Conservation (phyloP, 2,888 invertebrate genomes). For the Ceratothoa steindachneri region DNA sequence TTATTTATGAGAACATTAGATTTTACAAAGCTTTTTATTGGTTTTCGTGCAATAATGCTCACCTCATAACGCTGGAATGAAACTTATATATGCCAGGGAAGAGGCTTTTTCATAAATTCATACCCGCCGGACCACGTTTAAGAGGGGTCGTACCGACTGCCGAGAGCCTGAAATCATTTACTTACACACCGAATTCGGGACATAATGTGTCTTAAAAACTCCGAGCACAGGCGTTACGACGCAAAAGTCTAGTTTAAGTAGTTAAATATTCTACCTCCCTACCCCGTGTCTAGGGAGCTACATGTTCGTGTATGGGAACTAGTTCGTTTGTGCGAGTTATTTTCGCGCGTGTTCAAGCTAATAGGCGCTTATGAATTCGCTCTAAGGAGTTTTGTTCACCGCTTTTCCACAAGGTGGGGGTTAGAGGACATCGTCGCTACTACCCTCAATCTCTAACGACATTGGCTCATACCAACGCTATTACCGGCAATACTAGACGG, state of each 20-base stretch:
- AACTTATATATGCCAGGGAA: neutral
- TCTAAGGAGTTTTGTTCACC: too few relatives aligned
- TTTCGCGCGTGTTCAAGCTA: too few relatives aligned
- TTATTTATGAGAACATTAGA: conserved; percentile 11
- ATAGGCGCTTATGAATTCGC: too few relatives aligned
- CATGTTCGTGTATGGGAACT: too few relatives aligned
- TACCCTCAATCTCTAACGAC: too few relatives aligned
- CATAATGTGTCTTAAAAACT: neutral
- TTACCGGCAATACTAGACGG: too few relatives aligned
- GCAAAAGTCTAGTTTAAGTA: neutral
- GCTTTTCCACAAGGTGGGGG: too few relatives aligned
- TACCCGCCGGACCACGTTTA: neutral
- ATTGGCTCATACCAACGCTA: too few relatives aligned
- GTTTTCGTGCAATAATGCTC: neutral
- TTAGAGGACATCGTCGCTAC: too few relatives aligned
- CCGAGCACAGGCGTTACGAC: neutral
- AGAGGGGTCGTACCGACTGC: neutral
- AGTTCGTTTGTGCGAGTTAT: too few relatives aligned
- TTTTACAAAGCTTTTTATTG: conserved; percentile 6
- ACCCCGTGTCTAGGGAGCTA: too few relatives aligned
- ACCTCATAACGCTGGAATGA: neutral
- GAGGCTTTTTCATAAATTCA: neutral
- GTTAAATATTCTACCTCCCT: too few relatives aligned
- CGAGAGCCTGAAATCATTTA: neutral
- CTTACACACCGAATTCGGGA: neutral